Evolutionary conservation across 2,888 invertebrate genomes (phyloP), one percentile per base, ranked within the genome.

Genomic region (Sepiola atlantica): DNA sequence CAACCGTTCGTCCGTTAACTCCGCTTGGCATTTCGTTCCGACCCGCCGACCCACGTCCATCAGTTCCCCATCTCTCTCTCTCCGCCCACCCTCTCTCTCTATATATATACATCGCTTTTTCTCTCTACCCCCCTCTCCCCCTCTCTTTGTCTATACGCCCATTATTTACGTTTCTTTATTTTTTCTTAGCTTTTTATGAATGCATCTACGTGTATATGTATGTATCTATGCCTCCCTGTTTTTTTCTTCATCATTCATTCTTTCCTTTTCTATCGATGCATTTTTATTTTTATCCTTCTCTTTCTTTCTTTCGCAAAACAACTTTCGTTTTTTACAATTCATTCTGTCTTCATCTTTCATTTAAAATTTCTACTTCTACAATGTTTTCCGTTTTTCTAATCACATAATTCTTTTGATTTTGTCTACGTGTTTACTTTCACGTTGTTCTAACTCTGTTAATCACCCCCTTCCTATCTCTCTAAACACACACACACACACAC

Each of bases 1-100:
- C 77, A 28, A 77, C 77, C 77, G 77, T n/a, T 77, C 77, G 77
- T 77, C 77, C 77, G n/a, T 77, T 77, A 32, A 77, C 77, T 77
- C 77, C n/a, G 77, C n/a, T 77, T 77, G 77, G 77, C 77, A 77
- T 77, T 77, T n/a, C 18, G 21, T 77, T 32, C 77, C 77, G n/a
- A n/a, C n/a, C n/a, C 77, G 32, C 77, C 16, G 14, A 77, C 77
- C n/a, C 77, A 77, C 77, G 32, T 45, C 45, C 45, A 45, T 45
- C 45, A 45, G 45, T n/a, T n/a, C n/a, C 77, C 16, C n/a, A 4
- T n/a, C 21, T 14, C 77, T 32, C 21, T 32, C 14, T 28, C 10
- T 28, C 10, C 28, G 10, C 24, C 24, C 0, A 10, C 24, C 61
- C 61, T 28, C 61, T 61, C 10, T 61, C 57, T 57, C 24, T 55